Evolutionary conservation across 2,113 vertebrate species (phyloP), one percentile per base, ranked within the genome.

Genomic region (Melozone crissalis): DNA sequence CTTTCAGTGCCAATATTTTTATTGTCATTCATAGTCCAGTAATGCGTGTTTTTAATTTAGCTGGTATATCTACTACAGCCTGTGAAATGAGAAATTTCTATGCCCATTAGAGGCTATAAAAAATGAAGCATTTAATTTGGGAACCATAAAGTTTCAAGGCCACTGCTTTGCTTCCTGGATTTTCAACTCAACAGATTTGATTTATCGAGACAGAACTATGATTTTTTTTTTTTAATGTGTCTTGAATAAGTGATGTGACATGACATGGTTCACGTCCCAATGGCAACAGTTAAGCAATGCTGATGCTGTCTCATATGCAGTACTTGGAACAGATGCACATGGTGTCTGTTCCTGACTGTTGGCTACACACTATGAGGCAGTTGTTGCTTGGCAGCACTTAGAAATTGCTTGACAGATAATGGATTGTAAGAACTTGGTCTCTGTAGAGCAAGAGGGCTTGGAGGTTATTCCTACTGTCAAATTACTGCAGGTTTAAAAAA

Each of bases 391-490:
- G 71, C 67, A 80, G 71, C 78, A 58, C 51, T 89, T 85, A 39
- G 66, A 91, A 93, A 79, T 28, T 59, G 16, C 93, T 91, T 81
- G 71, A 76, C 24, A 91, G 71, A 35, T 73, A 84, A 62, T 67
- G 47, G 71, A 55, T 87, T 91, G 35, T 77, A 83, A 93, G 71
- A 63, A 63, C 39, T 69, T 66, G n/a, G 30, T 90, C 59, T 67
- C 49, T 89, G 20, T 83, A 74, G 74, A 90, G 52, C 43, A 79
- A 83, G 71, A 83, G 35, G 84, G 26, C 52, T 95, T 83, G 22
- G 58, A 94, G 82, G 75, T 95, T 95, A 90, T 85, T 30, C 23
- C 30, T 91, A 24, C 71, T 79, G 87, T 69, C 67, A 94, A 83
- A 87, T 94, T 87, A 69, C 71, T 57, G 15, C 39, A 88, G 24